A percentile compares a stretch with the other conserved stretches of the same genome.
These are phyloP conservation scores for Anarhynchus alexandrinus DNA, from an alignment of 2,113 vertebrate genomes.

Conservation along the genomic window DNA sequence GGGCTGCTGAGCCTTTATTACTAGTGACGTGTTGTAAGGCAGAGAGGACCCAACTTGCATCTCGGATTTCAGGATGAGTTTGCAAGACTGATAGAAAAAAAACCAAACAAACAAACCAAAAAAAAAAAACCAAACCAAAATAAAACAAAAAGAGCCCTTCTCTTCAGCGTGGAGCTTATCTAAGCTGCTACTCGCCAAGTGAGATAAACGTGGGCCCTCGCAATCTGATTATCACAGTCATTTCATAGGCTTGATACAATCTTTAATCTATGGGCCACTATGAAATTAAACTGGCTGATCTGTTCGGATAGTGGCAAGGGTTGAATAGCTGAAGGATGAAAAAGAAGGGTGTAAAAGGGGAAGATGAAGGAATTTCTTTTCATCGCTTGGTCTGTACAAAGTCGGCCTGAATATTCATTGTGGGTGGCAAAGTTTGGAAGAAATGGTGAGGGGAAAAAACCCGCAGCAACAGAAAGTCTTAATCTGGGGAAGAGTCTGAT, in stretches of 20 bases:
- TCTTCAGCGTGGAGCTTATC: neutral
- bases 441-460: rapidly evolving
- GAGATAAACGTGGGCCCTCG: slow-evolving; percentile 7
- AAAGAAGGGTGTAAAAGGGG: neutral
- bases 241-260: slow-evolving; percentile 31
- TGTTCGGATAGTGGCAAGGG: neutral
- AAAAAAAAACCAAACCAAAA: neutral
- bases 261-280: neutral
- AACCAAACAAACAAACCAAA: neutral
- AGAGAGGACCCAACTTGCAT: slow-evolving; percentile 1
- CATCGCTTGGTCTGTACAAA: neutral
- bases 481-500: neutral
- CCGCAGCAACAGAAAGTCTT: neutral
- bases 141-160: neutral
- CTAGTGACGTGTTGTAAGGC: slow-evolving; percentile 10
- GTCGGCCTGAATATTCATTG: neutral
- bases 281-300: slow-evolving; percentile 49
- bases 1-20: slow-evolving; percentile 52
- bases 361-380: neutral
- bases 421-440: neutral
- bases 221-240: slow-evolving; percentile 40
- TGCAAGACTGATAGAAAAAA: neutral
- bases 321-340: neutral
- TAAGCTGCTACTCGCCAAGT: neutral
- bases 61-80: slow-evolving; percentile 46